Base-by-base conservation (phyloP, 92 coral and sea anemone species). In the Isaurus tuberculatus region DNA sequence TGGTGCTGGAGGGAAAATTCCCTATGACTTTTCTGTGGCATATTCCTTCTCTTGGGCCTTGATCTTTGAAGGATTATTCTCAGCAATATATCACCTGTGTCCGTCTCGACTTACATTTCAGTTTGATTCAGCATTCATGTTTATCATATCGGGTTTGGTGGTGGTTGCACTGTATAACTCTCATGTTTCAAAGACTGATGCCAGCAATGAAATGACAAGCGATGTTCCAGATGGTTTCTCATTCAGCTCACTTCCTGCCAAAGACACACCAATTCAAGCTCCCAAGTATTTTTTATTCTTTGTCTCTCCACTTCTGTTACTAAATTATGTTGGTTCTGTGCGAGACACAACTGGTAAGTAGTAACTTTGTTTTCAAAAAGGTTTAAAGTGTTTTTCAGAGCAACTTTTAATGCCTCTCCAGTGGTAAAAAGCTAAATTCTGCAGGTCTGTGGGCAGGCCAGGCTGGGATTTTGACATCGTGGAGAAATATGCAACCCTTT, bases 71-170 rank as follows among this genome's bases (percentile, higher is more conserved):
- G 98, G 98, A 2, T 77, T 95, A 51, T 95, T 95, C 79, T 95
- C 98, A 4, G 95, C 98, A 2, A 91, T 91, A 5, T 95, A 95
- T 53, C 98, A 95, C 75, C 83, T 95, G 30, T 95, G 98, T 37
- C 98, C 98, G 2, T 94, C 98, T 84, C 87, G 98, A 25, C 90
- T 95, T 80, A 95, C 98, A 15, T 95, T 95, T 67, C 98, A 95
- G 96, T 95, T 95, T 79, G 98, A 95, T 84, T 92, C 98, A 0
- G 98, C 98, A 20, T 95, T 95, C 85, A 95, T 95, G 98, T 95
- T 95, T 79, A 92, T 95, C 72, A 95, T 95, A 32, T 91, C 96
- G 2, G 98, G 94, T 34, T 81, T 95, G 70, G 98, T 95, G 0
- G 86, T 95, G 32, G 89, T 94, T 13, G 94, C 98, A 1, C 81